Evolutionary conservation across 2,113 vertebrate genomes (phyloP).

Genomic region (Saiga tatarica): DNA sequence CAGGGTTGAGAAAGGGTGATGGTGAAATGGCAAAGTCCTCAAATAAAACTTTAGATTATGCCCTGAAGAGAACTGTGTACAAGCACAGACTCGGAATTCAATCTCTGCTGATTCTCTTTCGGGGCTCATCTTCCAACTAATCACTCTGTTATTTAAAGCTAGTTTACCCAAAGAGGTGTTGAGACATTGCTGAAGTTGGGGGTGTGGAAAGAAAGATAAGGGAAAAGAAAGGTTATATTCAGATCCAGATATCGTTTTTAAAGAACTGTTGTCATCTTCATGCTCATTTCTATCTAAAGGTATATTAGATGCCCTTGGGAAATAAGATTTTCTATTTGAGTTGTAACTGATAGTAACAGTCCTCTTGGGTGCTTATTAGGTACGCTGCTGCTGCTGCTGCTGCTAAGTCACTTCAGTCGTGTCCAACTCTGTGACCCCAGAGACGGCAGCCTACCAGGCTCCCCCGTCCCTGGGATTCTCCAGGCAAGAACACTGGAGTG

Average conservation of each 20-base stretch:
- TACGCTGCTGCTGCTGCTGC: not conserved
- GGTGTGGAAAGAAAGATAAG: not conserved
- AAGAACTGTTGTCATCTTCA: not conserved
- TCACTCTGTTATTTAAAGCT: not conserved
- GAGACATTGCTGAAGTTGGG: not conserved
- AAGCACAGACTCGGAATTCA: not conserved
- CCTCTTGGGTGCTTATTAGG: not conserved
- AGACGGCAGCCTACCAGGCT: no score
- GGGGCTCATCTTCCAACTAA: not conserved
- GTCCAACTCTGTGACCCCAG: no score
- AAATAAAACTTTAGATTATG: not conserved
- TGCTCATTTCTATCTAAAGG: not conserved
- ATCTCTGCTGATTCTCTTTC: not conserved
- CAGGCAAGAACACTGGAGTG: no score
- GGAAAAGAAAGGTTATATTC: not conserved
- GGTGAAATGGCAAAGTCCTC: not conserved
- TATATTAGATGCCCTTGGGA: not conserved
- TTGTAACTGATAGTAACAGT: not conserved
- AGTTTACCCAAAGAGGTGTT: not conserved
- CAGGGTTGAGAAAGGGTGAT: not conserved
- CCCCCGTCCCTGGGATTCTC: no score
- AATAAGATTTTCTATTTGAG: not conserved
- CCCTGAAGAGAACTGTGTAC: not conserved
- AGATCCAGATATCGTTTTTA: not conserved
- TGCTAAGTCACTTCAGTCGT: no score